Conservation (phyloP, 2,797 vertebrate genomes). For the Molothrus ater region DNA sequence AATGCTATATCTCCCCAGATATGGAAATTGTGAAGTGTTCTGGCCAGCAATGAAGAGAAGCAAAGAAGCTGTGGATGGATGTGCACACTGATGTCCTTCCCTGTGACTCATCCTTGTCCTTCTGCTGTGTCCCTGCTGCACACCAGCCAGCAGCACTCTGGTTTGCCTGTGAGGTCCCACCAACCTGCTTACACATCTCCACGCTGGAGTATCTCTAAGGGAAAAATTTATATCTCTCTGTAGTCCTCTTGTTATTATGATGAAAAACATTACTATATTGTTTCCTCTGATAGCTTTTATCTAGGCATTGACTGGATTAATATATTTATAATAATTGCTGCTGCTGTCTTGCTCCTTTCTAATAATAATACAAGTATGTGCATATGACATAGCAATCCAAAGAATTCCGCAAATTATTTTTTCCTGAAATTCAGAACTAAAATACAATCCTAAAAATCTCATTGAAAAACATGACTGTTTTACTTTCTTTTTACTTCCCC, state of each 20-base stretch:
- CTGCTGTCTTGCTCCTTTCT: background rate
- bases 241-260: background rate
- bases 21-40: background rate
- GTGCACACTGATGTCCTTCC: background rate
- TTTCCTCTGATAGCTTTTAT: background rate
- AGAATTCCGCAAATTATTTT: background rate
- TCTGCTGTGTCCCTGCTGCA: background rate
- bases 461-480: fast-evolving
- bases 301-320: background rate
- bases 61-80: background rate
- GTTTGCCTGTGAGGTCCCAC: background rate
- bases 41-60: background rate
- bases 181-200: background rate
- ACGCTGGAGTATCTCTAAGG: background rate
- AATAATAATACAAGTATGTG: background rate
- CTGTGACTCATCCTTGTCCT: background rate
- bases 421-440: background rate
- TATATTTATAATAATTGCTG: background rate
- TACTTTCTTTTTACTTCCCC: background rate
- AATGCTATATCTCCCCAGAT: background rate
- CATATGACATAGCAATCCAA: background rate
- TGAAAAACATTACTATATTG: background rate
- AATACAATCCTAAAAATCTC: background rate
- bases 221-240: background rate
- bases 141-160: background rate